A percentile compares a stretch with the other conserved stretches of the same genome.
Evolutionary conservation across 2,113 vertebrate genomes (phyloP).

Genomic region (Clarias gariepinus): DNA sequence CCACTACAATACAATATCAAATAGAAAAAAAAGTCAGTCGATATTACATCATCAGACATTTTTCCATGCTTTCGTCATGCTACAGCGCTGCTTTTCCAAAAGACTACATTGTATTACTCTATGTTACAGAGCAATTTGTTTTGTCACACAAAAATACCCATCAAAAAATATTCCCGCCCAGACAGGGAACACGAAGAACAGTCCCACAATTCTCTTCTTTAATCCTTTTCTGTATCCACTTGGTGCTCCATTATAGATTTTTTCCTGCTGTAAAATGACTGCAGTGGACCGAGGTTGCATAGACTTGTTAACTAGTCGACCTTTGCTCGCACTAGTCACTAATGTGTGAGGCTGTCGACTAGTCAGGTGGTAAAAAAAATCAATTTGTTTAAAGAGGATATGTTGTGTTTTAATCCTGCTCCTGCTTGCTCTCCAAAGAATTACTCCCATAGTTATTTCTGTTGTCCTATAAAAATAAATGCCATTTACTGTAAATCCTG

Average conservation of each 20-base stretch:
- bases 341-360: background rate
- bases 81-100: background rate
- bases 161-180: background rate
- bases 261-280: slow-evolving; percentile 66
- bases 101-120: background rate
- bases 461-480: background rate
- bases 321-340: background rate
- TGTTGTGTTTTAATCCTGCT: background rate
- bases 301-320: background rate
- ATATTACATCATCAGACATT: background rate
- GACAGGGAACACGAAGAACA: slow-evolving; percentile 50
- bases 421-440: background rate
- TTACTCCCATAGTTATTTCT: background rate
- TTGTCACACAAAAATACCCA: background rate
- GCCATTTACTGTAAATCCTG: background rate
- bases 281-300: slow-evolving; percentile 53
- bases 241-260: slow-evolving; percentile 66
- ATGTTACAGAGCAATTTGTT: background rate
- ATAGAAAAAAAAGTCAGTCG: background rate
- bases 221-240: slow-evolving; percentile 69
- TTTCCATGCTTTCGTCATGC: background rate
- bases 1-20: slow-evolving; percentile 33
- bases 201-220: slow-evolving; percentile 57
- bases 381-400: background rate
- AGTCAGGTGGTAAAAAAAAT: background rate